Conservation (phyloP, 35 echinoderm and acorn worm genomes). For the Heliocidaris erythrogramma region DNA sequence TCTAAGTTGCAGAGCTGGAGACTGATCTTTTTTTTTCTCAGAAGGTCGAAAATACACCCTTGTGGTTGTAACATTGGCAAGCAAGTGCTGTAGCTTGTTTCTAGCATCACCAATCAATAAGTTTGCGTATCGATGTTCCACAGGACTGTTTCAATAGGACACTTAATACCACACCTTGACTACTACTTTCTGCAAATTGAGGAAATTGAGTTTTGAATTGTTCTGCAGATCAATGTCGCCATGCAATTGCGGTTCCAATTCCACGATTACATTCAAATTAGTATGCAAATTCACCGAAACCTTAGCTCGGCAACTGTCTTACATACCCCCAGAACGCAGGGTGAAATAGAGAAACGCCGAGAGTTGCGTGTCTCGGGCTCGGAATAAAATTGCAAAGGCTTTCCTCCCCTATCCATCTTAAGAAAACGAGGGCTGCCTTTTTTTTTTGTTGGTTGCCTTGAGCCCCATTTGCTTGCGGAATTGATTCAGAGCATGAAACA, state of each 20-base stretch:
- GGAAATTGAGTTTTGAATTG: constrained; percentile 13
- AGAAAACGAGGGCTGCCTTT: neutral
- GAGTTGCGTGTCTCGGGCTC: neutral
- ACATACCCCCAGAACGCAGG: neutral
- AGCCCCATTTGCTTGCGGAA: neutral
- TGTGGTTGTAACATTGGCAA: neutral
- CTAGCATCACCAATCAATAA: neutral
- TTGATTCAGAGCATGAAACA: constrained; percentile 4
- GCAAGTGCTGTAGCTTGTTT: neutral
- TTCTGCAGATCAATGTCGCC: neutral
- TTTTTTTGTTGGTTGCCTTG: neutral
- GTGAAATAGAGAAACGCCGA: neutral
- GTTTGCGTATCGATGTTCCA: neutral
- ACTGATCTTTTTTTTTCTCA: neutral
- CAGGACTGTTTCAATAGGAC: neutral
- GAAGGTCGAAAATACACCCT: neutral
- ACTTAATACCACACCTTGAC: neutral
- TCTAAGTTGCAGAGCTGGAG: neutral
- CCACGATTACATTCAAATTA: constrained; percentile 13
- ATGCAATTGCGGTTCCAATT: neutral
- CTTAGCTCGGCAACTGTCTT: neutral
- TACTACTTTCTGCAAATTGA: constrained; percentile 11
- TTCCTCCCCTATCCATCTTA: neutral
- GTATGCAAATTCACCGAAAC: neutral
- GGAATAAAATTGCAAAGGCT: neutral